Evolutionary conservation across 2,797 vertebrate genomes (phyloP), one percentile per base, ranked within the genome.

Genomic region (Phoeniculus purpureus): DNA sequence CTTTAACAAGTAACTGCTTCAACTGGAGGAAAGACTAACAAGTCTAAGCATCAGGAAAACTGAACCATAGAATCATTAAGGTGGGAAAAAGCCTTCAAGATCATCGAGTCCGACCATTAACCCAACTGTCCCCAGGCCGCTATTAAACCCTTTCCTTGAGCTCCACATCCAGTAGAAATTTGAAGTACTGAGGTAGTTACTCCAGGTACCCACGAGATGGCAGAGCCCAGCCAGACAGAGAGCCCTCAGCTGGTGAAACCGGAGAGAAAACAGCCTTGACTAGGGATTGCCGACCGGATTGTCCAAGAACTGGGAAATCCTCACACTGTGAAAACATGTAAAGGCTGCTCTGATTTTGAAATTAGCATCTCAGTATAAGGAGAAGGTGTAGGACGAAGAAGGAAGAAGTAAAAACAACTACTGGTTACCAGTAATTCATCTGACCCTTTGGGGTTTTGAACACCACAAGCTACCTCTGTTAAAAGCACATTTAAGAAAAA

Each of bases 191-290:
- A 12, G 25, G 90, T 29, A 94, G 66, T 93, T 68, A 71, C 50
- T 58, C 6, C 70, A 23, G 7, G 48, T 43, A 32, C 50, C 96
- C 96, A 92, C 62, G 68, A 96, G 95, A 65, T 92, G 96, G 95
- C 96, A 95, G 89, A 71, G 91, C 65, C 15, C 19, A 22, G 10
- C 47, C 19, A 48, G 47, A 40, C 40, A 14, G 13, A 43, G 43
- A 43, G 16, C 43, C 16, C 43, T 43, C 43, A 11, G 43, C 43
- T 43, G 16, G 10, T 43, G 43, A 43, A 43, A 43, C 43, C 13
- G 43, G 43, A 43, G 43, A 16, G 43, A 43, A 43, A 37, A 37
- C 37, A 37, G 37, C 37, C 43, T 15, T 43, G 43, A 16, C 43
- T 43, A 13, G 43, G 43, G 43, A 16, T 16, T 43, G 43, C 43